Base-by-base conservation (phyloP, 2,797 vertebrate genomes). In the Borostomias antarcticus region DNA sequence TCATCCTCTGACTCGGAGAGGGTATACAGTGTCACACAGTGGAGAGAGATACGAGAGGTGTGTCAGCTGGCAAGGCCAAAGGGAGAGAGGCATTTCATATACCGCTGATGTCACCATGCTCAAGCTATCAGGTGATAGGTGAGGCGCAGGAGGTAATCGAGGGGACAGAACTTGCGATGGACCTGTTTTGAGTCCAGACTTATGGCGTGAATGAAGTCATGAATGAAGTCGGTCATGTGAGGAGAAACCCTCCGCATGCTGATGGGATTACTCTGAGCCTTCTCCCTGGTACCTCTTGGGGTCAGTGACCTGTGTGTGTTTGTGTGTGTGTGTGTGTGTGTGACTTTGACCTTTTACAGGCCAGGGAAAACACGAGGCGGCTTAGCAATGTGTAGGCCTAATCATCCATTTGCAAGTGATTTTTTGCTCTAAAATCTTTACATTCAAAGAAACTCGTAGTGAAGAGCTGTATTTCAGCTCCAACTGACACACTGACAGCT, bases 111-210 rank as follows among this genome's bases (percentile, higher is more conserved):
- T 43, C 40, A 43, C n/a, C 3, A 10, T 40, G 15, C 7, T 43
- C n/a, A 17, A 43, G n/a, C n/a, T n/a, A 43, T 43, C 13, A 43
- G 40, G 8, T n/a, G 1, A 43, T 4, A 17, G 40, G 40, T 3
- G 15, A 43, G 11, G n/a, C n/a, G 40, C 13, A 43, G 15, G 40
- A 43, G 40, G n/a, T 43, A 43, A 43, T 17, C 15, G n/a, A 43
- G 40, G 40, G 15, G 8, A 11, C 9, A 30, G 21, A 19, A 50
- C 57, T 43, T 17, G 40, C n/a, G 40, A 66, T 33, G 60, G 47
- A 58, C 48, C 56, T 65, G 62, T 60, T 45, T 10, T 26, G 29
- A 13, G 28, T 43, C 43, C 61, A 62, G 40, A 61, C 40, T 56
- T 47, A 25, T 26, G 56, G 40, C 56, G 58, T 50, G 50, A 17